A percentile compares a stretch with the other conserved stretches of the same genome.
Conservation (phyloP, 2,797 vertebrate genomes). For the Tokudaia muenninki region DNA sequence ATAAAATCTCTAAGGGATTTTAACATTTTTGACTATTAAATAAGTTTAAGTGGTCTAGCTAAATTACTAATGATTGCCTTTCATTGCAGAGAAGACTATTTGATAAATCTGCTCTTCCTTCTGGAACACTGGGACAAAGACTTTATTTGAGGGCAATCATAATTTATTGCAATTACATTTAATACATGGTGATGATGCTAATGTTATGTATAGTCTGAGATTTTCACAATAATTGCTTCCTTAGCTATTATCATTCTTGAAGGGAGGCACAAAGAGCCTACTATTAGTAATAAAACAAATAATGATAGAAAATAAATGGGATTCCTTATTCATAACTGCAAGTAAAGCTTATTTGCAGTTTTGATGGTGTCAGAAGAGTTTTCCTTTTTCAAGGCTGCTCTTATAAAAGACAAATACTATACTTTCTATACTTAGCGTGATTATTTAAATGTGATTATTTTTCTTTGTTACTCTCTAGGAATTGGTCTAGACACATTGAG, state of each 20-base stretch:
- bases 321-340: constrained; percentile 22
- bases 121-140: constrained; percentile 47
- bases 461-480: constrained; percentile 9
- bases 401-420: constrained; percentile 10
- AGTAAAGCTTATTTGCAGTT: constrained; percentile 21
- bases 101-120: constrained; percentile 64
- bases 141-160: constrained; percentile 52
- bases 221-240: constrained; percentile 21
- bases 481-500: constrained; percentile 31
- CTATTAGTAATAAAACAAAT: constrained; percentile 68
- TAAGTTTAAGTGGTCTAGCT: constrained; percentile 71
- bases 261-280: neutral
- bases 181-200: constrained; percentile 28
- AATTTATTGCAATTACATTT: constrained; percentile 67
- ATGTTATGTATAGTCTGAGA: constrained; percentile 9
- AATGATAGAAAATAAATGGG: constrained; percentile 29
- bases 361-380: neutral
- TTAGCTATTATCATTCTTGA: neutral
- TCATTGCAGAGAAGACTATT: constrained; percentile 63
- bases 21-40: constrained; percentile 71
- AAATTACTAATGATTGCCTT: constrained; percentile 73
- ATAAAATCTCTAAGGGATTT: constrained; percentile 64
- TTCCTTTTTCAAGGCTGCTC: neutral
- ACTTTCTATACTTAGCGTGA: neutral
- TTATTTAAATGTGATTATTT: neutral